Evolutionary conservation across 2,113 vertebrate genomes (phyloP), one percentile per base, ranked within the genome.

Genomic region (Chlamydotis undulata): DNA sequence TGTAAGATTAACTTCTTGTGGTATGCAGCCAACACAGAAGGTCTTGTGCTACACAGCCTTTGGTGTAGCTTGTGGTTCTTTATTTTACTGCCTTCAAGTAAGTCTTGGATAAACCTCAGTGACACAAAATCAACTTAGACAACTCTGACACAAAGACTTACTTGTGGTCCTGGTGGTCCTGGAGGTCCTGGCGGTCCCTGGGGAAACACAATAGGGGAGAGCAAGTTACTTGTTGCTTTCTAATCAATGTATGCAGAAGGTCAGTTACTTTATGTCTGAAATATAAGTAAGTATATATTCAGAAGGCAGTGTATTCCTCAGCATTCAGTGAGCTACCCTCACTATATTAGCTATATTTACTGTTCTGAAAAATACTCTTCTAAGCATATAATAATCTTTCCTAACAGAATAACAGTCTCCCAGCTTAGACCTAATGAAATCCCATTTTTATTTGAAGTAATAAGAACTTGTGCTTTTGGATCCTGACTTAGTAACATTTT

Each of bases 151-250:
- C 57, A 93, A 87, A 97, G 96, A 99, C 98, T 98, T 97, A 98
- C 99, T 96, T 97, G 98, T 74, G 96, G 97, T 89, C 99, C 99
- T 81, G 4, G 98, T 12, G 92, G 96, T 91, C 99, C 99, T 37
- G 98, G 98, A 31, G 94, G 94, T 81, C 99, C 99, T 6, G 95
- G 96, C 28, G 97, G 98, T 87, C 99, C 99, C 99, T 99, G 82
- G 43, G 92, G 67, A 97, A 96, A 97, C 6, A 97, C 64, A 98
- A 52, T 0, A 84, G 37, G 16, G 50, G 59, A 88, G 31, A 89
- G 28, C 29, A 73, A 96, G 41, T 64, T 83, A 94, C 29, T 53
- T 21, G 6, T 43, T 64, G 65, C 39, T 87, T 95, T 91, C 61
- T 76, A 55, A 87, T 14, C 79, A 74, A 75, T 55, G 64, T 31